Base-by-base conservation (phyloP, 2,113 vertebrate genomes). In the Anser cygnoides region DNA sequence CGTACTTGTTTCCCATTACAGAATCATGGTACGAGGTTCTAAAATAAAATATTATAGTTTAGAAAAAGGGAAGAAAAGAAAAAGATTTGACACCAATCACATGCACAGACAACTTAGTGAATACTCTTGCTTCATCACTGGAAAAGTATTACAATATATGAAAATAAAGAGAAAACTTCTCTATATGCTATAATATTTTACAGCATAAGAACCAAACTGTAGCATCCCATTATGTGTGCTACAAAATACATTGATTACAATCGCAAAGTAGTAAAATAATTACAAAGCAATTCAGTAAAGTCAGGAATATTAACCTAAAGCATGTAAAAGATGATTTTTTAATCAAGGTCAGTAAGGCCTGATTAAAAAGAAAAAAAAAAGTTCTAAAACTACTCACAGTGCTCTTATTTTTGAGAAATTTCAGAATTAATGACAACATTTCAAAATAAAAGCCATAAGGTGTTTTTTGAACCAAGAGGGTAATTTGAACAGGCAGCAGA, bases 1-100 rank as follows among this genome's bases (percentile, higher is more conserved):
- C 99, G 89, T 98, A 99, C 97, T 99, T 99, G 68, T 98, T 98
- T 87, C 99, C 99, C 96, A 99, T 97, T 75, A 99, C 72, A 62
- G 98, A 98, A 83, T 99, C 99, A 14, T 98, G 98, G 75, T 98
- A 97, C 10, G 99, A 98, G 77, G 98, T 97, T 97, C 99, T 98
- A 84, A 39, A 91, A 96, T 13, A 84, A 84, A 92, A 92, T 11
- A 23, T 21, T 0, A 43, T 3, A 68, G 10, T 43, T 55, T 55
- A 72, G 68, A 33, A 90, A 92, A 70, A 73, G 10, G 10, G 10
- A 74, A 79, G 7, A 59, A 59, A 43, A 22, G 4, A 88, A 50
- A 52, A 59, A 44, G 5, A 41, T 35, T 12, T 33, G 15, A 71
- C 13, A 33, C 5, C 73, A 22, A 50, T 39, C 33, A 46, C 33